Evolutionary conservation across 2,888 invertebrate species (phyloP).

Genomic region (Tethea ocularis): DNA sequence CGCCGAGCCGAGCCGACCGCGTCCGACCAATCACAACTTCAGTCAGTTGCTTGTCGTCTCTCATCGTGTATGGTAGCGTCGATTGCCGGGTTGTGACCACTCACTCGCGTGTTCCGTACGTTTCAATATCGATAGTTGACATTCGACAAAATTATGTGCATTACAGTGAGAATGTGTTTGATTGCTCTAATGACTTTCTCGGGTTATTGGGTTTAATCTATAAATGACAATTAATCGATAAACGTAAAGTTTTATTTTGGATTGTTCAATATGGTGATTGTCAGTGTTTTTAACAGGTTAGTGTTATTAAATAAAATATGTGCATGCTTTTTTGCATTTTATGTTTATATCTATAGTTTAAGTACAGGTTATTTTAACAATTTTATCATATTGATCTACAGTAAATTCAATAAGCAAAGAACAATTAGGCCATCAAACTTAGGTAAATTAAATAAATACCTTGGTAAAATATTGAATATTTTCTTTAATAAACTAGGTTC

Average conservation of each 20-base stretch:
- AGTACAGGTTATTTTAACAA: no score
- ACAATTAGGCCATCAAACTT: no score
- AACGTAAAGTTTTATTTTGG: conserved; percentile 54
- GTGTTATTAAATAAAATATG: conserved; percentile 31
- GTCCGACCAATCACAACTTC: conserved; percentile 41
- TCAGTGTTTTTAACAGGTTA: conserved; percentile 81
- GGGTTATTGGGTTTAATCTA: conserved; percentile 58
- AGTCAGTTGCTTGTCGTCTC: conserved; percentile 67
- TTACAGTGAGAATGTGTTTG: conserved; percentile 63
- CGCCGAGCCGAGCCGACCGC: conserved; percentile 53
- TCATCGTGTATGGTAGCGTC: conserved; percentile 48
- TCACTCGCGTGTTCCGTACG: conserved; percentile 48
- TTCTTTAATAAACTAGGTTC: no score
- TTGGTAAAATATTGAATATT: no score
- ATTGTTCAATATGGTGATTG: conserved; percentile 81
- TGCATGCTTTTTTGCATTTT: no score
- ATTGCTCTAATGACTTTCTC: conserved; percentile 51
- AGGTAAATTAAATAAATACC: no score
- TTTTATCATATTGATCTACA: no score
- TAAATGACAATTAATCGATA: conserved; percentile 34
- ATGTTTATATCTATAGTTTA: no score
- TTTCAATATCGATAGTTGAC: conserved; percentile 45
- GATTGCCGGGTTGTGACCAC: conserved; percentile 49
- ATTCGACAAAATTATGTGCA: conserved; percentile 61
- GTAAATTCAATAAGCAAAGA: no score